Evolutionary conservation across 2,888 invertebrate species (phyloP).

Genomic region (Rotaria macrura): DNA sequence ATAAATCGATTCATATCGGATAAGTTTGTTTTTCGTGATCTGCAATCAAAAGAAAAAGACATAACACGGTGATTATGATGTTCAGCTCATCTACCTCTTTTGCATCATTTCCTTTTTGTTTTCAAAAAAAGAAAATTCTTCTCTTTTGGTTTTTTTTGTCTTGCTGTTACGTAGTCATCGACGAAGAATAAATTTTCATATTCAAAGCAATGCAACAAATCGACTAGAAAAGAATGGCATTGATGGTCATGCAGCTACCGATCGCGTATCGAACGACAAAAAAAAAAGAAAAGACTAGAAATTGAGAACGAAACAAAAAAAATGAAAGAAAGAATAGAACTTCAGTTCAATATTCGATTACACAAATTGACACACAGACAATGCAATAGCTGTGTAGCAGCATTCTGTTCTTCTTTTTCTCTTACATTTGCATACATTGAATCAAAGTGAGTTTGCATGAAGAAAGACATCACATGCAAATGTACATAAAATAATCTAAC

Average conservation of each 20-base stretch:
- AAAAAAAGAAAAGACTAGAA: not conserved
- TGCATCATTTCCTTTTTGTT: too few relatives aligned
- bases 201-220: not conserved
- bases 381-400: not conserved
- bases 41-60: not conserved
- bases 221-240: constrained; percentile 3
- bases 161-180: not conserved
- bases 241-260: not conserved
- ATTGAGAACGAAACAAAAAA: not conserved
- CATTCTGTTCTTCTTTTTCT: not conserved
- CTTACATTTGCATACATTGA: not conserved
- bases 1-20: not conserved
- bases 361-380: constrained; percentile 6
- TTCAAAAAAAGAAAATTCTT: not conserved
- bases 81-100: not conserved
- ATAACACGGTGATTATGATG: not conserved
- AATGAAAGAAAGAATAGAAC: not conserved
- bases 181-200: not conserved
- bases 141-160: not conserved
- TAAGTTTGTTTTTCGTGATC: not conserved
- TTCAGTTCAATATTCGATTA: constrained; percentile 4
- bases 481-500: not conserved
- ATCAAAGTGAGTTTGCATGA: not conserved
- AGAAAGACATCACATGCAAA: not conserved
- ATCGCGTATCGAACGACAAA: not conserved